Conservation (phyloP, 1,140 invertebrate species). For the Drosophila orena region DNA sequence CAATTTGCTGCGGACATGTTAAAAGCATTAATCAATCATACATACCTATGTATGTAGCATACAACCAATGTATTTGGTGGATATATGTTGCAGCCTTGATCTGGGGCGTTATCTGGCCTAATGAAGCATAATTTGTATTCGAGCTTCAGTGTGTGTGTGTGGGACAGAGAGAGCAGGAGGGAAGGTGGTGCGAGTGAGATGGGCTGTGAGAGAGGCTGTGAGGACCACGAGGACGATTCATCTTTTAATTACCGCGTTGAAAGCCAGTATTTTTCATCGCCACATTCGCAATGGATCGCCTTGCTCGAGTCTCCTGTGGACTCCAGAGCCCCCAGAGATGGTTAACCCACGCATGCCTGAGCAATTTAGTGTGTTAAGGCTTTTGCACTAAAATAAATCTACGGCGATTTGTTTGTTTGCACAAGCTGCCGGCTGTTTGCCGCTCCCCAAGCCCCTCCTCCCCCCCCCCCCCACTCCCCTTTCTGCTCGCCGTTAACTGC, state of each 20-base stretch:
- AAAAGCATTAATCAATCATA: conserved; percentile 81
- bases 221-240: conserved; percentile 71
- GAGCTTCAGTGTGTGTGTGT: conserved; percentile 6
- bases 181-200: neutral
- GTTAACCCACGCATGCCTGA: conserved; percentile 71
- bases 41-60: conserved; percentile 8
- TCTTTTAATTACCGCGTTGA: conserved; percentile 85
- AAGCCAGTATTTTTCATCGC: conserved; percentile 78
- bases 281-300: conserved; percentile 6
- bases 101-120: conserved; percentile 82
- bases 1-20: conserved; percentile 37
- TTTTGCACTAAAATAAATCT: conserved; percentile 83
- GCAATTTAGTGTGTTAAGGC: conserved; percentile 71
- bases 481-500: conserved; percentile 57
- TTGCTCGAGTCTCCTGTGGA: neutral
- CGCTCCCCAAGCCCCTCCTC: neutral
- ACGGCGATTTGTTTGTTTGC: conserved; percentile 80
- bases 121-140: conserved; percentile 81
- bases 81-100: conserved; percentile 56
- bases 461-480: neutral
- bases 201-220: neutral
- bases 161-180: neutral
- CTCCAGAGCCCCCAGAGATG: conserved; percentile 13
- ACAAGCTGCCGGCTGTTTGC: conserved; percentile 58
- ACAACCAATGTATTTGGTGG: conserved; percentile 22